phyloP scores from a whole-genome alignment of 2,888 invertebrate genomes.

The Augochlorella aurata region DNA sequence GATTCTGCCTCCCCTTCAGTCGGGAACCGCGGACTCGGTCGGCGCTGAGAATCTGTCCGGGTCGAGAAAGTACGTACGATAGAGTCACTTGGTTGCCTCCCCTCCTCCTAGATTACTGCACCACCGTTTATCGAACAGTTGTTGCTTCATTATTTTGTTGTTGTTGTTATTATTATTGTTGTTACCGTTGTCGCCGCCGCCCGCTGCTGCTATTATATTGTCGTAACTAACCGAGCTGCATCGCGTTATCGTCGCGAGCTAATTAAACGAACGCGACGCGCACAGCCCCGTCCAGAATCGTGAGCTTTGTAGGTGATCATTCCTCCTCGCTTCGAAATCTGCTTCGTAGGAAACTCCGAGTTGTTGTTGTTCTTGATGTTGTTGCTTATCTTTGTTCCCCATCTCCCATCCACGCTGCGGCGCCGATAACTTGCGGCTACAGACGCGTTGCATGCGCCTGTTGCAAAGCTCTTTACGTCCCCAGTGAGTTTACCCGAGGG shows the following conservation, averaged over 20 bases:
- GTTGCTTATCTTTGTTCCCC: slow-evolving; percentile 42
- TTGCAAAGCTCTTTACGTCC: background rate
- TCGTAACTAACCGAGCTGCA: slow-evolving; percentile 4
- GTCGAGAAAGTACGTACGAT: slow-evolving; percentile 76
- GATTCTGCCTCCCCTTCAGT: slow-evolving; percentile 70
- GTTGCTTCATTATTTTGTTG: slow-evolving; percentile 41
- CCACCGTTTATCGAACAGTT: slow-evolving; percentile 29
- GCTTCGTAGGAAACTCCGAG: slow-evolving; percentile 42
- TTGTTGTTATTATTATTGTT: slow-evolving; percentile 18
- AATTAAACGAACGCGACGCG: background rate
- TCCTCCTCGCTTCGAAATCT: slow-evolving; percentile 25
- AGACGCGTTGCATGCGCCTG: slow-evolving; percentile 39
- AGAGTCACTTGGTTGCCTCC: slow-evolving; percentile 44
- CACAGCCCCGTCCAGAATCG: slow-evolving; percentile 3
- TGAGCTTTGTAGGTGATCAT: slow-evolving; percentile 42
- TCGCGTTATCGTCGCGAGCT: background rate
- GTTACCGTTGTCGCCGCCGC: slow-evolving; percentile 6
- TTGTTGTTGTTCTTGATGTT: slow-evolving; percentile 24
- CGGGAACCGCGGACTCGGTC: slow-evolving; percentile 69
- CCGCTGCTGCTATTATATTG: slow-evolving; percentile 1
- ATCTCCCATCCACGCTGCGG: slow-evolving; percentile 22
- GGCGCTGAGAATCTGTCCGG: slow-evolving; percentile 66
- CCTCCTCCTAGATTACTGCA: slow-evolving; percentile 23
- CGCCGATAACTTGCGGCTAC: slow-evolving; percentile 27
- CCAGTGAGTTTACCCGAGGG: background rate